Evolutionary conservation across 2,888 invertebrate genomes (phyloP).

Genomic region (Taenaris catops): DNA sequence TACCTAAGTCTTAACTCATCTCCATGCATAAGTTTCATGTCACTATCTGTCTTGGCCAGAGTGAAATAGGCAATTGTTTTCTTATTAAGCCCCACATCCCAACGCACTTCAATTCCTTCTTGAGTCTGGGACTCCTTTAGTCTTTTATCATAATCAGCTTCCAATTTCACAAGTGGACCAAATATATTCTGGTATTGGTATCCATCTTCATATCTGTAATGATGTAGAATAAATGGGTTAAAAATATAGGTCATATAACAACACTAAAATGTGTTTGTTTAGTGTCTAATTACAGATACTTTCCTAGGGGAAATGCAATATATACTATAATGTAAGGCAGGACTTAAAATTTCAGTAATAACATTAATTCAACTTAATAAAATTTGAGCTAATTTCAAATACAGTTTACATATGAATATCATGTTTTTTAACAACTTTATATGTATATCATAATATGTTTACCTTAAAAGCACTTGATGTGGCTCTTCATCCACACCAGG

Average conservation of each 20-base stretch:
- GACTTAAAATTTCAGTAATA: too few relatives aligned
- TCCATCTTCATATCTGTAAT: conserved; percentile 95
- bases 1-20: conserved; percentile 94
- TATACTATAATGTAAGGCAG: too few relatives aligned
- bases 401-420: too few relatives aligned
- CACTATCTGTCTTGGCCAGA: conserved; percentile 97
- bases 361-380: too few relatives aligned
- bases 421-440: too few relatives aligned
- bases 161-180: conserved; percentile 96
- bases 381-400: too few relatives aligned
- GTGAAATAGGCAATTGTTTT: conserved; percentile 99
- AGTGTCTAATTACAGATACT: too few relatives aligned
- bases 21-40: conserved; percentile 99
- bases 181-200: conserved; percentile 99
- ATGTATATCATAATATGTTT: too few relatives aligned
- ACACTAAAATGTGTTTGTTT: too few relatives aligned
- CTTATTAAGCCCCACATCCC: conserved; percentile 99
- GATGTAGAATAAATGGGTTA: too few relatives aligned
- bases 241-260: too few relatives aligned
- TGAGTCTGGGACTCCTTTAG: conserved; percentile 99
- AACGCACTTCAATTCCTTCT: conserved; percentile 98
- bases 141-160: conserved; percentile 98
- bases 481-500: conserved; percentile 99
- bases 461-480: conserved; percentile 87
- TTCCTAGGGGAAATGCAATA: too few relatives aligned